A percentile compares a stretch with the other conserved stretches of the same genome.
phyloP scores from a whole-genome alignment of 1,140 invertebrate genomes.

The Apocrypta bakeri region DNA sequence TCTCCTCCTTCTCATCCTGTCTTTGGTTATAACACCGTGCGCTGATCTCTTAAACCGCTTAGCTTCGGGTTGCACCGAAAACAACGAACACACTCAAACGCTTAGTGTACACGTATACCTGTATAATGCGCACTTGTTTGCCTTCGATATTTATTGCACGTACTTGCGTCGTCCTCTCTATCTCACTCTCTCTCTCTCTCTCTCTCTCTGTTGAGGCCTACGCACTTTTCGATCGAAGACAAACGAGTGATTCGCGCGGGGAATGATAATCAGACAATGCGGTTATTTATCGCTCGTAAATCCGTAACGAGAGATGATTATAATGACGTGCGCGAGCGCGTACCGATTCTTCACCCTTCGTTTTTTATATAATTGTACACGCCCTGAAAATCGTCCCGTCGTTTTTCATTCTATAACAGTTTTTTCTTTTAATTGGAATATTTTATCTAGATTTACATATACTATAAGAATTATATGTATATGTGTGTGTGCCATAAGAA shows the following conservation, averaged over 20 bases:
- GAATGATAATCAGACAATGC: slow-evolving; percentile 47
- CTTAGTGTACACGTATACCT: slow-evolving; percentile 60
- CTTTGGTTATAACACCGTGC: not conserved
- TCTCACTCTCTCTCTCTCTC: slow-evolving; percentile 31
- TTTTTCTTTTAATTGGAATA: not conserved
- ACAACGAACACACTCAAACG: slow-evolving; percentile 72
- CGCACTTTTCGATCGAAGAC: slow-evolving; percentile 25
- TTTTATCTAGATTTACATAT: not conserved
- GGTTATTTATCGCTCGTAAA: slow-evolving; percentile 51
- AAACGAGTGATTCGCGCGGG: slow-evolving; percentile 44
- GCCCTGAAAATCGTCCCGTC: slow-evolving; percentile 25
- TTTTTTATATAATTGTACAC: slow-evolving; percentile 28
- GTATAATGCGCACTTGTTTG: slow-evolving; percentile 72
- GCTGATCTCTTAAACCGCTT: slow-evolving; percentile 74
- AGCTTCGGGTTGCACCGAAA: slow-evolving; percentile 75
- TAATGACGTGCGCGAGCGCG: slow-evolving; percentile 31
- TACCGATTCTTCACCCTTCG: slow-evolving; percentile 21
- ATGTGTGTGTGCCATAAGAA: too few species aligned
- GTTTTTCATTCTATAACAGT: not conserved
- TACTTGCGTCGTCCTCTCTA: slow-evolving; percentile 11
- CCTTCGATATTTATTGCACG: slow-evolving; percentile 60
- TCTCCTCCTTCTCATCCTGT: not conserved
- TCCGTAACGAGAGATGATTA: slow-evolving; percentile 39
- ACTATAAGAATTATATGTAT: too few species aligned
- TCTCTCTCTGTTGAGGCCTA: not conserved